phyloP scores from a whole-genome alignment of 2,888 invertebrate species.

The Atherix ibis region DNA sequence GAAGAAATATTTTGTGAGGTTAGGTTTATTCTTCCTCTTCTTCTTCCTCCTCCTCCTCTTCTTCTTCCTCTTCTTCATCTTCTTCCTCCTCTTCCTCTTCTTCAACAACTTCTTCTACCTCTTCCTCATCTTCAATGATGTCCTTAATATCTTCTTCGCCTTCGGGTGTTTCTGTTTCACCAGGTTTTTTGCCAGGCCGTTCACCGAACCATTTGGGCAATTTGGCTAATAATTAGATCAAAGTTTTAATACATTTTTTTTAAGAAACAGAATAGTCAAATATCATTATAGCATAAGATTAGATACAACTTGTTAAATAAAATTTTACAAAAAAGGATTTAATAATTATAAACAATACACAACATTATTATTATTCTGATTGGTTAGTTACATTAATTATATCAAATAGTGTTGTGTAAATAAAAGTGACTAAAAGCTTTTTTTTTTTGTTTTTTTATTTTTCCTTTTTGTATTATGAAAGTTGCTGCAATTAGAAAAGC shows the following conservation, averaged over 20 bases:
- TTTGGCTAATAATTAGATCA: conserved; percentile 45
- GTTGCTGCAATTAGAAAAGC: too few relatives aligned
- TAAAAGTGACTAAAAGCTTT: too few relatives aligned
- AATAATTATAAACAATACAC: conserved; percentile 8
- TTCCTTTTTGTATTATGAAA: too few relatives aligned
- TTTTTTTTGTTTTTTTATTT: too few relatives aligned
- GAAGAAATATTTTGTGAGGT: too few relatives aligned
- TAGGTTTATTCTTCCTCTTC: too few relatives aligned
- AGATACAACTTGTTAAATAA: neutral
- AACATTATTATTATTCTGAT: too few relatives aligned
- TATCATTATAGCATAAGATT: conserved; percentile 1
- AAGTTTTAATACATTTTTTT: neutral
- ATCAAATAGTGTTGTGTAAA: too few relatives aligned
- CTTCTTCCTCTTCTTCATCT: conserved; percentile 46
- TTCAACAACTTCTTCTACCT: conserved; percentile 61
- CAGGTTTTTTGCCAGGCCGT: conserved; percentile 82
- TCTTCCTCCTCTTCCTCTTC: conserved; percentile 58
- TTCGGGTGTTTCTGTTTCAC: conserved; percentile 77
- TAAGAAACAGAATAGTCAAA: neutral
- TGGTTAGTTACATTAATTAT: too few relatives aligned
- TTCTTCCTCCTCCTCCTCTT: conserved; percentile 34
- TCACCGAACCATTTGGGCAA: conserved; percentile 93
- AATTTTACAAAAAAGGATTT: conserved; percentile 2
- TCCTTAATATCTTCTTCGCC: conserved; percentile 79
- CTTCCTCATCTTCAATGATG: conserved; percentile 56